Conservation (phyloP, 2,113 vertebrate genomes). For the Baryphthengus martii region DNA sequence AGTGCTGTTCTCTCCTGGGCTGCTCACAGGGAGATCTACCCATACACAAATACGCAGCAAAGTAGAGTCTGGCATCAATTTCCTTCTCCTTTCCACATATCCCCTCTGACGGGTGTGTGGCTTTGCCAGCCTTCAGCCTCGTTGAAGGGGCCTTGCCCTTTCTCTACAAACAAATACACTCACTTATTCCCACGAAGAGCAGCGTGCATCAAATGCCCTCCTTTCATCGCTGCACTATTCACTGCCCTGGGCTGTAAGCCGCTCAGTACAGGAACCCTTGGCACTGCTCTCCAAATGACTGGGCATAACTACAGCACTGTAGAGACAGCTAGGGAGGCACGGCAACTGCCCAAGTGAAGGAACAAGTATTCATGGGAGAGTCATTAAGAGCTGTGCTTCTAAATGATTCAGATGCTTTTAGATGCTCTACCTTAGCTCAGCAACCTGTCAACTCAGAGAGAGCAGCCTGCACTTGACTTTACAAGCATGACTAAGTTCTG, state of each 20-base stretch:
- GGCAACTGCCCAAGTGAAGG: neutral
- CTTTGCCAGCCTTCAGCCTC: neutral
- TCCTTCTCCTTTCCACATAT: neutral
- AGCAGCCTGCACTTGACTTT: conserved; percentile 9
- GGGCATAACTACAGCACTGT: neutral
- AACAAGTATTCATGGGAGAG: neutral
- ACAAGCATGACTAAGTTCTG: conserved; percentile 24
- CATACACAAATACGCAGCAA: neutral
- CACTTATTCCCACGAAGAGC: neutral
- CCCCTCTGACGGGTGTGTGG: neutral
- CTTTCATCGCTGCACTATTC: neutral
- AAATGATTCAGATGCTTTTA: conserved; percentile 39
- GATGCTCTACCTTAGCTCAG: neutral
- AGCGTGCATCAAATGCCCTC: neutral
- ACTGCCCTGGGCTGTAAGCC: neutral
- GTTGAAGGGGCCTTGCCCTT: neutral
- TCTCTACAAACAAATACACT: neutral
- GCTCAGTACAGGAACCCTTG: neutral
- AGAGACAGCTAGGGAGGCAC: neutral
- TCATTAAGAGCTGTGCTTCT: neutral
- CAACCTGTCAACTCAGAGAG: neutral
- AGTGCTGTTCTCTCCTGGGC: neutral
- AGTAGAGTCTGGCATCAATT: neutral
- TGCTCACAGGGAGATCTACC: neutral
- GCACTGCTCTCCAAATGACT: neutral